A percentile compares a stretch with the other conserved stretches of the same genome.
Conservation (phyloP, 2,888 invertebrate species). For the Petrophora chlorosata region DNA sequence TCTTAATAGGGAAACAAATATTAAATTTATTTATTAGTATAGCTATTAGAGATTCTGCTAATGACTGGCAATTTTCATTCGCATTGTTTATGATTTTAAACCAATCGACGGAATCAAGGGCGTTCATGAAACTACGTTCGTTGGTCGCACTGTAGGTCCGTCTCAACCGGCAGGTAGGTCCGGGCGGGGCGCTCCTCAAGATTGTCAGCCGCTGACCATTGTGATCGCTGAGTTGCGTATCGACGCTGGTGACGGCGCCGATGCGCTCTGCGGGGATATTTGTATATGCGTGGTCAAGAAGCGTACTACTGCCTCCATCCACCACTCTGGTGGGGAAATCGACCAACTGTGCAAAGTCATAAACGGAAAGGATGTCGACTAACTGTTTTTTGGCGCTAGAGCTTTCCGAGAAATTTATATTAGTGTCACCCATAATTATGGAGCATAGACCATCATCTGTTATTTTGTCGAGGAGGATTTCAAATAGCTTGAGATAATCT, state of each 20-base stretch:
- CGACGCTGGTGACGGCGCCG: not conserved
- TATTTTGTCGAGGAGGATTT: too few relatives aligned
- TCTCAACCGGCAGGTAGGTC: not conserved
- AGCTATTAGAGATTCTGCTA: not conserved
- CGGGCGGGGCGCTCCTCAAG: not conserved
- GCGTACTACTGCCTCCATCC: not conserved
- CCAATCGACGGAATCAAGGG: not conserved
- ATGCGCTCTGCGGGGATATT: constrained; percentile 5
- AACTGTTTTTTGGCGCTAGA: too few relatives aligned
- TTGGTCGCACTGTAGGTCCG: not conserved
- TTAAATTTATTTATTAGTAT: not conserved
- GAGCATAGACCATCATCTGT: too few relatives aligned
- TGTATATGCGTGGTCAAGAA: constrained; percentile 11
- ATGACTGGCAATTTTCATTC: not conserved
- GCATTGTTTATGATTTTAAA: not conserved
- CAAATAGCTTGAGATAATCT: too few relatives aligned
- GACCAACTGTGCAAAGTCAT: not conserved
- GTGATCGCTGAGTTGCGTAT: constrained; percentile 7
- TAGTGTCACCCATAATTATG: too few relatives aligned
- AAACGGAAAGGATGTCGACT: too few relatives aligned
- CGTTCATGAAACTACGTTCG: not conserved
- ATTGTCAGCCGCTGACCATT: not conserved
- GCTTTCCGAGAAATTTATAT: too few relatives aligned
- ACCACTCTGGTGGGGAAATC: not conserved
- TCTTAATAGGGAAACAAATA: not conserved